phyloP scores from a whole-genome alignment of 2,113 vertebrate species.

The Opisthocomus hoazin region DNA sequence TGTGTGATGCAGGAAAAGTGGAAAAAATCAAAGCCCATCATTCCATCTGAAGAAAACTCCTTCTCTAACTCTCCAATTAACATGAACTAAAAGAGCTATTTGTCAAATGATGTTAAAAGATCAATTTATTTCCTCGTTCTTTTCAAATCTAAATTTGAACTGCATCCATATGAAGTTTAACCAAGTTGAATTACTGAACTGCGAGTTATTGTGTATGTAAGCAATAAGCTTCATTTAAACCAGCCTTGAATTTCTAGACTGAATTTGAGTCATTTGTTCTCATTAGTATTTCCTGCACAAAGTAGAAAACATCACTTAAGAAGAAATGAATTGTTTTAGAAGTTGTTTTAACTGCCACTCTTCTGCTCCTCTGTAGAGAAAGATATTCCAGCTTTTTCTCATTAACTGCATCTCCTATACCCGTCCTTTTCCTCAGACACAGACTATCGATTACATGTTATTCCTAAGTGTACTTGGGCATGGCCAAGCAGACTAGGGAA shows the following conservation, averaged over 20 bases:
- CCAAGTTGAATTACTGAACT: background rate
- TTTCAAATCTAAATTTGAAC: background rate
- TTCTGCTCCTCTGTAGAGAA: background rate
- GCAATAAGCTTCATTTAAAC: background rate
- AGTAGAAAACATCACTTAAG: background rate
- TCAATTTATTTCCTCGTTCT: background rate
- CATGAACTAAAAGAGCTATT: background rate
- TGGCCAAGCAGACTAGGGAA: background rate
- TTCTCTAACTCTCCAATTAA: background rate
- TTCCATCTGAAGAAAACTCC: background rate
- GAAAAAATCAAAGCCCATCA: background rate
- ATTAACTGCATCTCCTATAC: background rate
- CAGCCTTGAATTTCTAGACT: background rate
- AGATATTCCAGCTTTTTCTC: background rate
- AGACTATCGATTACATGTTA: background rate
- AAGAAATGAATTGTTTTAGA: background rate
- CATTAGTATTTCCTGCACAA: background rate
- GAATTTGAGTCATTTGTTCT: background rate
- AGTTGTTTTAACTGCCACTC: background rate
- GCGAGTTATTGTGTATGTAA: rapidly evolving
- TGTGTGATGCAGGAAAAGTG: background rate
- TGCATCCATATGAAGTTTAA: background rate
- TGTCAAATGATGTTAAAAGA: background rate
- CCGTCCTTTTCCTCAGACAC: background rate
- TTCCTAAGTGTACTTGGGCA: background rate